Evolutionary conservation across 1,140 invertebrate genomes (phyloP).

Genomic region (Ceratina japonica): DNA sequence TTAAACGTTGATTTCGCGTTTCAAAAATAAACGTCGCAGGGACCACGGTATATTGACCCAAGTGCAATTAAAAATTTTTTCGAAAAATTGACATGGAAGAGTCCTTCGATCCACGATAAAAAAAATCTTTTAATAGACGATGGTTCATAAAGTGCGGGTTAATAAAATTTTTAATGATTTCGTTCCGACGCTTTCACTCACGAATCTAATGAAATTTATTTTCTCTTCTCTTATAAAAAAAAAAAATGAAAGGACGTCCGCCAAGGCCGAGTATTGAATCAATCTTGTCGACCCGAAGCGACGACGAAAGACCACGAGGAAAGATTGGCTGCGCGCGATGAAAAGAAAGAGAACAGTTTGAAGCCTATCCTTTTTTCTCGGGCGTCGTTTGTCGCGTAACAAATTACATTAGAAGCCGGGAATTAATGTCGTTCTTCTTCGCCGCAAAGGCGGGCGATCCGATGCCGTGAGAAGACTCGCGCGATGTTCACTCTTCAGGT

Average conservation of each 20-base stretch:
- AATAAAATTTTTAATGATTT: constrained; percentile 13
- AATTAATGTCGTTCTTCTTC: constrained; percentile 24
- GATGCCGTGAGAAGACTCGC: too few species aligned
- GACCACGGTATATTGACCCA: neutral
- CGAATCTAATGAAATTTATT: neutral
- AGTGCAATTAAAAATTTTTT: too few species aligned
- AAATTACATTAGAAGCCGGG: constrained; percentile 22
- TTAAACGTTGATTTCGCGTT: too few species aligned
- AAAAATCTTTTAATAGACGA: neutral
- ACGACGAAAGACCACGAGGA: neutral
- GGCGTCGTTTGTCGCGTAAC: constrained; percentile 16
- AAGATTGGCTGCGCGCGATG: neutral
- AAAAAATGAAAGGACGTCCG: neutral
- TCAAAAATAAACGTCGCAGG: too few species aligned
- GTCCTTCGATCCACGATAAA: too few species aligned
- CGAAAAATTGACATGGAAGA: too few species aligned
- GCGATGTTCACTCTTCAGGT: too few species aligned
- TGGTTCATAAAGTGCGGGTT: neutral
- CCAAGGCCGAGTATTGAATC: constrained; percentile 1
- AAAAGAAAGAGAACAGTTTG: neutral
- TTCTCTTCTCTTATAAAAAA: neutral
- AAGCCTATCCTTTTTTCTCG: neutral
- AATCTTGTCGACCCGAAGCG: constrained; percentile 3
- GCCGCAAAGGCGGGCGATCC: neutral
- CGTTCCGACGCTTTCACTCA: neutral